phyloP scores from a whole-genome alignment of 23 tunicate genomes.

The Ciona savignyi region DNA sequence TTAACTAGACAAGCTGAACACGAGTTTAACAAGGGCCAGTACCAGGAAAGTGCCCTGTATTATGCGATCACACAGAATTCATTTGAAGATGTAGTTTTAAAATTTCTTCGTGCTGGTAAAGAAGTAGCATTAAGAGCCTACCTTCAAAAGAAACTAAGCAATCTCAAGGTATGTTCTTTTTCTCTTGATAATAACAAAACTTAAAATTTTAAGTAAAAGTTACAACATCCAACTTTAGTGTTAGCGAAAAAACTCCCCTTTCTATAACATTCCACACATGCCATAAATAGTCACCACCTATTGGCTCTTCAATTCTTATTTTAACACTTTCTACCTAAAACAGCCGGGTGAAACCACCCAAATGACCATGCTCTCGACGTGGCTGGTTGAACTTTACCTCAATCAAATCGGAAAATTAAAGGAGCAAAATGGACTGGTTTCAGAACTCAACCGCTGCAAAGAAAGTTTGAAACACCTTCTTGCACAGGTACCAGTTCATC shows the following conservation, averaged over 20 bases:
- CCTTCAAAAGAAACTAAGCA: constrained; percentile 52
- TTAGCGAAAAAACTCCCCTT: no score
- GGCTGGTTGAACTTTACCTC: constrained; percentile 68
- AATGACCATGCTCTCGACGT: constrained; percentile 65
- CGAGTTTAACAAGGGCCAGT: constrained; percentile 48
- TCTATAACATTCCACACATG: no score
- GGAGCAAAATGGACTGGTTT: constrained; percentile 12
- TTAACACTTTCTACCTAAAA: no score
- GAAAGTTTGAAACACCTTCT: constrained; percentile 46
- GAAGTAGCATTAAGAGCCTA: constrained; percentile 66
- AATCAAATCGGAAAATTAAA: constrained; percentile 59
- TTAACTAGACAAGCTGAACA: constrained; percentile 74
- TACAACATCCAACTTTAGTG: no score
- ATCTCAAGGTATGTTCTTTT: constrained; percentile 57
- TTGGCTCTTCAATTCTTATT: no score
- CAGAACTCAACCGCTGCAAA: constrained; percentile 17
- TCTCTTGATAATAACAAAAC: no score
- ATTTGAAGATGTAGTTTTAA: constrained; percentile 72
- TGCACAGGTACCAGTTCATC: constrained; percentile 68
- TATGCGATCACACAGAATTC: constrained; percentile 73
- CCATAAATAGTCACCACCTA: no score
- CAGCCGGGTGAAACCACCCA: constrained; percentile 70
- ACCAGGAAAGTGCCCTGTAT: constrained; percentile 77
- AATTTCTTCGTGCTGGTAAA: constrained; percentile 55
- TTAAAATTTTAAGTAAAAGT: no score